phyloP scores from a whole-genome alignment of 2,797 vertebrate species.

The Mus caroli region DNA sequence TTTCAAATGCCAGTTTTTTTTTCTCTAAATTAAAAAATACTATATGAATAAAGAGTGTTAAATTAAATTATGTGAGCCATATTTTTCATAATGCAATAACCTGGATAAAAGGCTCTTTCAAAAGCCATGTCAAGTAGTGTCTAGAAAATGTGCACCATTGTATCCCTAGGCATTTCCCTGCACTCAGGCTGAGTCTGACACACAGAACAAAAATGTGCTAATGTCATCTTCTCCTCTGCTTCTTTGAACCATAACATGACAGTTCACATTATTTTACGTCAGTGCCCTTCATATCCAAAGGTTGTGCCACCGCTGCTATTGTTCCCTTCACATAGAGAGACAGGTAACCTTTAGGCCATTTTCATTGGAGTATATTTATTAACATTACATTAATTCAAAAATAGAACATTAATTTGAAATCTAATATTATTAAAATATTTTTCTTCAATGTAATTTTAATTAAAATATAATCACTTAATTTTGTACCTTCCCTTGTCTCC shows the following conservation, averaged over 20 bases:
- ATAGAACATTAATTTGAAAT: neutral
- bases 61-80: neutral
- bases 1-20: constrained; percentile 42
- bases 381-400: neutral
- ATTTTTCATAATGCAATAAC: constrained; percentile 1
- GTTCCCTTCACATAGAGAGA: neutral
- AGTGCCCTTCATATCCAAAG: constrained; percentile 4
- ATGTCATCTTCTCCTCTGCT: neutral
- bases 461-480: neutral
- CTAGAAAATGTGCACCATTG: neutral
- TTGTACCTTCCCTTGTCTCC: neutral
- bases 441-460: neutral
- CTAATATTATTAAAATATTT: constrained; percentile 15
- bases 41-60: neutral
- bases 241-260: neutral
- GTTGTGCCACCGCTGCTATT: neutral
- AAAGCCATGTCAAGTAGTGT: neutral
- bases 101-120: constrained; percentile 1
- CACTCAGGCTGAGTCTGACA: neutral
- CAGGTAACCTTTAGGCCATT: neutral
- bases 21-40: neutral
- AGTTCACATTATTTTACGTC: constrained; percentile 20
- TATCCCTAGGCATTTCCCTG: neutral
- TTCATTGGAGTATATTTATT: constrained; percentile 22
- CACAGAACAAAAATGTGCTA: neutral